phyloP scores from a whole-genome alignment of 2,797 vertebrate species.

The Synanceia verrucosa region DNA sequence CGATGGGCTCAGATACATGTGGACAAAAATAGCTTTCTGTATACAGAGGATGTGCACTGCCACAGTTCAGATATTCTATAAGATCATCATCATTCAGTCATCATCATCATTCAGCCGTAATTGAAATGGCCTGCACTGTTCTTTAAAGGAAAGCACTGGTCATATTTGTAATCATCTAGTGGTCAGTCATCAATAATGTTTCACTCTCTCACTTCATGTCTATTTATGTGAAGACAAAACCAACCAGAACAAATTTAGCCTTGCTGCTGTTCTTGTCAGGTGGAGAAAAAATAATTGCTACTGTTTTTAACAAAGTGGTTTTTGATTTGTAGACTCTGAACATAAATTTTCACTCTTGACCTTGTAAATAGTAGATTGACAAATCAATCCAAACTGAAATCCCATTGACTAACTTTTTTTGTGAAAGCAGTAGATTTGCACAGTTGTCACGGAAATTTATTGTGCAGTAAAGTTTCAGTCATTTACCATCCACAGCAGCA shows the following conservation, averaged over 20 bases:
- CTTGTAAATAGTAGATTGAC: not conserved
- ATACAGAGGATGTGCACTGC: not conserved
- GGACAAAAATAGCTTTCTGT: not conserved
- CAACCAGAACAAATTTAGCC: not conserved
- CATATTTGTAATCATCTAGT: not conserved
- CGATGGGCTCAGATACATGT: not conserved
- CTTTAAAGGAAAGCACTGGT: not conserved
- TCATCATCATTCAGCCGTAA: not conserved
- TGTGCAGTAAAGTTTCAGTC: not conserved
- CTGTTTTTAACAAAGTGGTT: not conserved
- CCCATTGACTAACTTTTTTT: not conserved
- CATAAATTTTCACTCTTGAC: not conserved
- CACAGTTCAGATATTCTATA: not conserved
- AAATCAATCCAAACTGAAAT: not conserved
- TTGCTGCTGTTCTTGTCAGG: not conserved
- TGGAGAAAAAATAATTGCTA: not conserved
- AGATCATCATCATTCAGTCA: not conserved
- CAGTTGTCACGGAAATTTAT: not conserved
- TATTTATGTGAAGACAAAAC: not conserved
- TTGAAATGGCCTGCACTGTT: not conserved
- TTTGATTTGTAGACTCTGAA: not conserved
- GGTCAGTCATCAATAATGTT: not conserved
- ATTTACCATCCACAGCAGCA: not conserved
- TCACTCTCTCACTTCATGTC: constrained; percentile 7
- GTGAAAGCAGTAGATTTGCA: not conserved